These are phyloP conservation scores for Heterotis niloticus DNA, from an alignment of 2,113 vertebrate species.

Conservation along the genomic window DNA sequence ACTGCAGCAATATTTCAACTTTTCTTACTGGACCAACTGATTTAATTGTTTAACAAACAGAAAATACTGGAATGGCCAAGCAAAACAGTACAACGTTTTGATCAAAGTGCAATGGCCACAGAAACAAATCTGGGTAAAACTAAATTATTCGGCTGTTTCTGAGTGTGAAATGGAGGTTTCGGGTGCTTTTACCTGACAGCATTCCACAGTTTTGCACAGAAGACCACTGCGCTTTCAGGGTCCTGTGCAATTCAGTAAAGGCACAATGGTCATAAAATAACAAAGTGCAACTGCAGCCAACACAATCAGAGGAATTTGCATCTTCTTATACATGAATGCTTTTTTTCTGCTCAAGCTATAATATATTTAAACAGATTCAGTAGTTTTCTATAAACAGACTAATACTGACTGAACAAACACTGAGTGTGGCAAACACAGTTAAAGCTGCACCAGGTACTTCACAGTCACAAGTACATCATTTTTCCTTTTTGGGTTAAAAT, in stretches of 20 bases:
- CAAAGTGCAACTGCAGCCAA: not conserved
- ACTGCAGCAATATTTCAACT: no score
- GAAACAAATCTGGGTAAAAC: not conserved
- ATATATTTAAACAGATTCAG: not conserved
- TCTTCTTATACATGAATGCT: not conserved
- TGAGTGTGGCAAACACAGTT: not conserved
- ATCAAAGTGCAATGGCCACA: conserved; percentile 8
- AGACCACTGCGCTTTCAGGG: conserved; percentile 3
- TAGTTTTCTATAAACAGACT: not conserved
- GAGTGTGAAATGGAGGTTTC: not conserved
- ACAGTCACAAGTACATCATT: conserved; percentile 3
- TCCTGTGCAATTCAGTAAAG: not conserved
- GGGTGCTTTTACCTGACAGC: not conserved
- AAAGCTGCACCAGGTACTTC: not conserved
- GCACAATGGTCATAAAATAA: conserved; percentile 15
- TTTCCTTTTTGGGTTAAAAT: conserved; percentile 5
- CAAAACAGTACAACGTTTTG: no score
- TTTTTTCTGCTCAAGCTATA: not conserved
- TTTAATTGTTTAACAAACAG: not conserved
- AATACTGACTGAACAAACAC: conserved; percentile 4
- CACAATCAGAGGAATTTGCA: not conserved
- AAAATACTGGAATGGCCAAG: not conserved
- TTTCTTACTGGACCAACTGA: no score
- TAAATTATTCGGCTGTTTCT: not conserved
- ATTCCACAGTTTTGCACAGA: not conserved